Evolutionary conservation across 2,888 invertebrate genomes (phyloP), one percentile per base, ranked within the genome.

Genomic region (Tachina fera): DNA sequence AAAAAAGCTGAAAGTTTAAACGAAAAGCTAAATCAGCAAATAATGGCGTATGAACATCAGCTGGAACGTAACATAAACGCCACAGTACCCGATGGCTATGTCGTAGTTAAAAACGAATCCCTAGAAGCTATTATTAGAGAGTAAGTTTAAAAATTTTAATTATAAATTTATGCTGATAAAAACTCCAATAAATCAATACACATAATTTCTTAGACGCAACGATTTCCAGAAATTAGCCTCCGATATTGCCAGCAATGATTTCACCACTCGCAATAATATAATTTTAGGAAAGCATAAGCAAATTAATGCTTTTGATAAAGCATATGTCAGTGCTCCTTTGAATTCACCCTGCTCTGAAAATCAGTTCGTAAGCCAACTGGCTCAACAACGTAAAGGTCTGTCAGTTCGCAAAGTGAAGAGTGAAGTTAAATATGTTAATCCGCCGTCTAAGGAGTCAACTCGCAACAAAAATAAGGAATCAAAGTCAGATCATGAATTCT

Each of bases 1-100:
- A 94, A 94, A 87, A 94, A 95, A 90, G 94, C 95, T 1, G 95
- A 95, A 89, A 94, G 94, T 88, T 90, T 95, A 45, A 95, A 95
- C 89, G 92, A 93, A 83, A 94, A 94, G 89, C 92, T 96, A 6
- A 94, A 95, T 71, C 93, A 94, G 19, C 95, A 95, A 91, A 93
- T 96, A 89, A 93, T 94, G 88, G 93, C 94, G 77, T 93, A 88
- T 31, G 89, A 91, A n/a, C 88, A 86, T 0, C 87, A 87, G 74
- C 70, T 90, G 41, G 84, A 84, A 61, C 77, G 79, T 39, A 84
- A 87, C 16, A 79, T 89, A 0, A 87, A 87, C 16, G 58, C 86
- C 0, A 82, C 85, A 1, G 78, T 89, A 78, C 90, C 91, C 3
- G 90, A 89, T 6, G 92, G 92, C 6, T 92, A 90, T 83, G 89